Evolutionary conservation across 1,140 invertebrate species (phyloP).

Genomic region (Amyelois transitella): DNA sequence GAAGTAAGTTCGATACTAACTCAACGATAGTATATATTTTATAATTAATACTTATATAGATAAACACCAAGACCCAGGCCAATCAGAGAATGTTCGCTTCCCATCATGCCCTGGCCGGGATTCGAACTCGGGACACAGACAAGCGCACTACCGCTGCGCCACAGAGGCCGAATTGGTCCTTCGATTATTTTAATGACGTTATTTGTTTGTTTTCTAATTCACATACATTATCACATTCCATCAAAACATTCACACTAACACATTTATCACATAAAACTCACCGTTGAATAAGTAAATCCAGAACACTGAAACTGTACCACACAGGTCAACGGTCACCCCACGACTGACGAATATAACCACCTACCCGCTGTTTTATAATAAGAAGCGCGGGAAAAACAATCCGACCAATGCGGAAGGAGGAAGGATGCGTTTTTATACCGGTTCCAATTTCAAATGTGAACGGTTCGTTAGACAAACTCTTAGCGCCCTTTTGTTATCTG

Average conservation of each 20-base stretch:
- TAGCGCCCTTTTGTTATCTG: conserved; percentile 39
- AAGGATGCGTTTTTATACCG: conserved; percentile 47
- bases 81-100: no score
- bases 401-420: conserved; percentile 47
- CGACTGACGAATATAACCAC: conserved; percentile 27
- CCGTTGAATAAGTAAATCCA: neutral
- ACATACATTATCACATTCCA: neutral
- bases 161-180: no score
- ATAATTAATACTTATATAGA: no score
- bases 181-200: no score
- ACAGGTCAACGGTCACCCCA: conserved; percentile 31
- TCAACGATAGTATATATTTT: no score
- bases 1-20: no score
- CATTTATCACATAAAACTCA: neutral
- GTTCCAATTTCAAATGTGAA: conserved; percentile 39
- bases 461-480: conserved; percentile 55
- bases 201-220: neutral
- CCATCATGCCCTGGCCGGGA: no score
- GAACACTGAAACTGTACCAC: conserved; percentile 12
- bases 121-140: no score
- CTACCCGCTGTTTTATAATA: conserved; percentile 31
- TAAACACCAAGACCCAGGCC: no score
- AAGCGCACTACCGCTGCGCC: no score
- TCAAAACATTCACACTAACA: neutral
- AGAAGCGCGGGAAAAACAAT: conserved; percentile 40